Percentiles rank a stretch among this genome's conserved stretches.
Evolutionary conservation across 2,888 invertebrate genomes (phyloP).

Genomic region (Habrosyne pyritoides): DNA sequence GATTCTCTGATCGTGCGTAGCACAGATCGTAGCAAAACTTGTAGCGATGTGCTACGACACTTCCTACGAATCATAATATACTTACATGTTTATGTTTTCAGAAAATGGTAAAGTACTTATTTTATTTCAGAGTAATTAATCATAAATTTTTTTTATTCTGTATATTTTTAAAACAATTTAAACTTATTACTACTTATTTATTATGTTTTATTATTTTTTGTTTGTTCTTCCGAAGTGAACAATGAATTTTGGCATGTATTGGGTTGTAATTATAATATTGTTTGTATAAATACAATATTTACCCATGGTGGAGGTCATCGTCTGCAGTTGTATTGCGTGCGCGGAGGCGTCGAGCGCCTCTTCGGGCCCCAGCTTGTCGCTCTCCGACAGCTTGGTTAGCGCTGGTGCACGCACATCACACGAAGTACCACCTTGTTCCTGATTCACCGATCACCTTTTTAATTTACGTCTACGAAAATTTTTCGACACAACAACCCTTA

Average conservation of each 20-base stretch:
- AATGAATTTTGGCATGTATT: neutral
- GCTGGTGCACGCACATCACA: conserved; percentile 71
- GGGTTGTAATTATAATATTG: neutral
- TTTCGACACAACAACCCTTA: conserved; percentile 69
- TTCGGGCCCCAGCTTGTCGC: conserved; percentile 72
- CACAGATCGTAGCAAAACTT: conserved; percentile 12
- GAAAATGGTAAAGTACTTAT: neutral
- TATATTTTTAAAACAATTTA: neutral
- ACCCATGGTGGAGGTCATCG: conserved; percentile 82
- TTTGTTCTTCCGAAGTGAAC: conserved; percentile 1
- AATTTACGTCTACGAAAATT: conserved; percentile 73
- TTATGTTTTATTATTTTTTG: conserved; percentile 6
- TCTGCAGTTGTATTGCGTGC: conserved; percentile 74
- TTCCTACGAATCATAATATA: conserved; percentile 1
- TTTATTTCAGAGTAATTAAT: neutral
- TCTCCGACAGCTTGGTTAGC: conserved; percentile 74
- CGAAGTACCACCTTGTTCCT: conserved; percentile 60
- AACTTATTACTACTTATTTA: neutral
- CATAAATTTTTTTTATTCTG: neutral
- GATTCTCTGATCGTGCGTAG: neutral
- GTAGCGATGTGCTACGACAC: conserved; percentile 16
- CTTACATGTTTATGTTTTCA: neutral
- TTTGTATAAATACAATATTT: conserved; percentile 50
- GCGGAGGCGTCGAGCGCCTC: conserved; percentile 75
- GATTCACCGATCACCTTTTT: conserved; percentile 74